phyloP scores from a whole-genome alignment of 2,888 invertebrate genomes.

The Xestia ashworthii region DNA sequence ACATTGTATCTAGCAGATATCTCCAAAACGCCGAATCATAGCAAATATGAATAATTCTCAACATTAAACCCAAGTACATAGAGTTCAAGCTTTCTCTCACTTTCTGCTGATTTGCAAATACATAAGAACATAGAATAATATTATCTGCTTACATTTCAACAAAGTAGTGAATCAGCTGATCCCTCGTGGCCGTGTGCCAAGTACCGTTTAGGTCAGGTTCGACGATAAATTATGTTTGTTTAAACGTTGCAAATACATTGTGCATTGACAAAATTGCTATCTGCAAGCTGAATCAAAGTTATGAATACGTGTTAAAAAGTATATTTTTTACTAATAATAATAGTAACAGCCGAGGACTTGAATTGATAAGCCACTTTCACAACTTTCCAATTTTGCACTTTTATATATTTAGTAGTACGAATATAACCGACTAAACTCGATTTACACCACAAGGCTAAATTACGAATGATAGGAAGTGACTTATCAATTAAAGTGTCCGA shows the following conservation, averaged over 20 bases:
- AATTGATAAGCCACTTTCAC: no score
- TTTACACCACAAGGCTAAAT: no score
- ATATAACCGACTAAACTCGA: no score
- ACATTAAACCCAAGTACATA: slow-evolving; percentile 13
- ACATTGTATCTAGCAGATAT: not conserved
- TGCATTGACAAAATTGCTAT: not conserved
- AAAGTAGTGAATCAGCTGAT: slow-evolving; percentile 46
- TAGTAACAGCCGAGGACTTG: no score
- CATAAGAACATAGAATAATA: slow-evolving; percentile 22
- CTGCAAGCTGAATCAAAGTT: not conserved
- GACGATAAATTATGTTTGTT: slow-evolving; percentile 14
- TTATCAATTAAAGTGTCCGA: no score
- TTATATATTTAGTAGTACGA: no score
- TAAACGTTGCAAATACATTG: slow-evolving; percentile 8
- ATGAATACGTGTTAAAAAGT: not conserved
- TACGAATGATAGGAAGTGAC: no score
- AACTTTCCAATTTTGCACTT: no score
- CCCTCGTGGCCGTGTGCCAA: slow-evolving; percentile 53
- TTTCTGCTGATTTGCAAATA: slow-evolving; percentile 36
- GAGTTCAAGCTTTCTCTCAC: not conserved
- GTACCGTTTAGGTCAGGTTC: slow-evolving; percentile 20
- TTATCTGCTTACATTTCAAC: slow-evolving; percentile 35
- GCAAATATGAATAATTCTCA: slow-evolving; percentile 31
- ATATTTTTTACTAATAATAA: no score
- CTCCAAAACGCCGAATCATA: not conserved